phyloP scores from a whole-genome alignment of 2,888 invertebrate species.

The Heliconius sara region DNA sequence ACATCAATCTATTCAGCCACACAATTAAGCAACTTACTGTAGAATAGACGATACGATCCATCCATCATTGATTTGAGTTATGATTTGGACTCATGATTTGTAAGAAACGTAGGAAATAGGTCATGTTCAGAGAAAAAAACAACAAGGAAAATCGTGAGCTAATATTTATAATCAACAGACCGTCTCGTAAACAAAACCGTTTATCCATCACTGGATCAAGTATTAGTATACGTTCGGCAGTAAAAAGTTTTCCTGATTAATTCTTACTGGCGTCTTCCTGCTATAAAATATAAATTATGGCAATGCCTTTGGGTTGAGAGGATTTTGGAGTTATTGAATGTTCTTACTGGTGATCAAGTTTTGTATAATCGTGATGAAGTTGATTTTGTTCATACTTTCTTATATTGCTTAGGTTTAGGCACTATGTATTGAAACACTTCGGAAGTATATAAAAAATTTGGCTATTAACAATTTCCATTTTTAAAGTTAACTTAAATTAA shows the following conservation, averaged over 20 bases:
- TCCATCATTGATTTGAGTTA: constrained; percentile 39
- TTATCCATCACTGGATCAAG: constrained; percentile 44
- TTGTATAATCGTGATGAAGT: not conserved
- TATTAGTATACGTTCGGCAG: constrained; percentile 41
- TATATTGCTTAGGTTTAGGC: not conserved
- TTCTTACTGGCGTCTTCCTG: constrained; percentile 36
- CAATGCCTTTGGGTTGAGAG: constrained; percentile 4
- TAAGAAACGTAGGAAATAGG: constrained; percentile 43
- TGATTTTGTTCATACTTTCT: not conserved
- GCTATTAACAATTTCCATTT: too few species aligned
- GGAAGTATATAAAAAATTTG: too few species aligned
- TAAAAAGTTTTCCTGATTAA: constrained; percentile 47
- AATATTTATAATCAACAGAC: constrained; percentile 47
- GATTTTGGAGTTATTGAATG: not conserved
- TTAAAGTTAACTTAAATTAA: too few species aligned
- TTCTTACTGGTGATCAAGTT: not conserved
- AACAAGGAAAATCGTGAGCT: constrained; percentile 41
- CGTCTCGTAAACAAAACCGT: constrained; percentile 48
- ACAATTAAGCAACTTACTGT: constrained; percentile 41
- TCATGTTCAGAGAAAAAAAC: constrained; percentile 44
- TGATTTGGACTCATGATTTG: constrained; percentile 42
- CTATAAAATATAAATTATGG: constrained; percentile 36
- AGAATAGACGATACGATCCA: constrained; percentile 22
- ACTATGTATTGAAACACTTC: too few species aligned
- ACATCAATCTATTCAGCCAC: constrained; percentile 34